Evolutionary conservation across 1,140 invertebrate species (phyloP), one percentile per base, ranked within the genome.

Genomic region (Teleogryllus occipitalis): DNA sequence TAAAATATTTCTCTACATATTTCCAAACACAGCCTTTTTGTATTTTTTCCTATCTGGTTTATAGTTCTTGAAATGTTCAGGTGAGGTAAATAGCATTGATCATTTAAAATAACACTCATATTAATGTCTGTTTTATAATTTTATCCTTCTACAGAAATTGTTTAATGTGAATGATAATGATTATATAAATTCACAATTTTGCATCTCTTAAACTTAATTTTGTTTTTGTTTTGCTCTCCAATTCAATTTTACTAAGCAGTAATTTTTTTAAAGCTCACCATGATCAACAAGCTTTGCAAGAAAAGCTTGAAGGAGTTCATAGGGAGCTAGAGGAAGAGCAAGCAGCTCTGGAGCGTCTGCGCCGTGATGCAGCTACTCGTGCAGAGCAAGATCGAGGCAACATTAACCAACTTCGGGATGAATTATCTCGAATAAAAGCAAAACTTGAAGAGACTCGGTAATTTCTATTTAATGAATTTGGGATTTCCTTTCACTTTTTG

Each of bases 211-310:
- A 39, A 39, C n/a, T 39, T 39, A 39, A 39, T 39, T 39, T 39
- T 39, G 27, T 39, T 39, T 39, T 39, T 39, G 27, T 39, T 39
- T 39, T 39, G 27, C 27, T 39, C 27, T 39, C 27, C 5, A 39
- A 39, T 39, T 2, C 5, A 39, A 39, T 5, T 39, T n/a, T n/a
- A n/a, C n/a, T n/a, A n/a, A n/a, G n/a, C 49, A 8, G 49, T 54
- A 54, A 15, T 54, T 54, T 54, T 54, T 65, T 14, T 65, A 65
- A 65, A 92, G 94, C 94, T 79, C 94, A 95, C 83, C 93, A 95
- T 83, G 94, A 96, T 85, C 93, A 95, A 83, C 93, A 96, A 87
- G 93, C 94, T 0, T 83, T 96, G 6, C 86, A 91, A 76, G 94
- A 95, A 82, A 92, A 93, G 77, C 85, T 95, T 2, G 93, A 95